phyloP scores from a whole-genome alignment of 1,140 invertebrate species.

The Drosophila sproati region DNA sequence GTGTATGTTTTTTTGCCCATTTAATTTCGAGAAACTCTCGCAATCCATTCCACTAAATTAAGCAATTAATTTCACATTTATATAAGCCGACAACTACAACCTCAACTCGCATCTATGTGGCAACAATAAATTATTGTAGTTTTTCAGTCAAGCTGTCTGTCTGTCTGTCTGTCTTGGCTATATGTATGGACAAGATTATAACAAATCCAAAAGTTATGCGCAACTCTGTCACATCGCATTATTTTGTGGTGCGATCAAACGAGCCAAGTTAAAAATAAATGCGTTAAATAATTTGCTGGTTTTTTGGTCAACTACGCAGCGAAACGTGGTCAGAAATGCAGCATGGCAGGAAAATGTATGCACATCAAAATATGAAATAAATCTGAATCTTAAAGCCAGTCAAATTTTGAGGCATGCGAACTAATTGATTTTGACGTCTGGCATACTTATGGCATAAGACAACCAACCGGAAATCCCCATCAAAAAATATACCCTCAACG shows the following conservation, averaged over 20 bases:
- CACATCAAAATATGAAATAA: constrained; percentile 10
- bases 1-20: neutral
- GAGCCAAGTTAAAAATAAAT: constrained; percentile 27
- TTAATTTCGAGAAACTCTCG: constrained; percentile 53
- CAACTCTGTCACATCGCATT: constrained; percentile 69
- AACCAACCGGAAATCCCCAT: constrained; percentile 20
- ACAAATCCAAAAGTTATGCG: constrained; percentile 60
- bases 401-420: constrained; percentile 31
- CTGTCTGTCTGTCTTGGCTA: constrained; percentile 7
- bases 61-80: constrained; percentile 81
- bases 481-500: constrained; percentile 12
- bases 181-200: constrained; percentile 52
- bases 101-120: constrained; percentile 29
- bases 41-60: constrained; percentile 82
- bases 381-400: constrained; percentile 38
- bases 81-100: constrained; percentile 77
- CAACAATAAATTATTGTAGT: constrained; percentile 71
- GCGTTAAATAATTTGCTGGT: neutral
- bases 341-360: neutral
- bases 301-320: neutral
- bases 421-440: constrained; percentile 66
- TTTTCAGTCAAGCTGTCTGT: constrained; percentile 1
- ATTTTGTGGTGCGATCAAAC: constrained; percentile 54
- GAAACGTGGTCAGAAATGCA: neutral
- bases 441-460: constrained; percentile 38